A percentile compares a stretch with the other conserved stretches of the same genome.
phyloP scores from a whole-genome alignment of 2,113 vertebrate genomes.

The Prunella himalayana region DNA sequence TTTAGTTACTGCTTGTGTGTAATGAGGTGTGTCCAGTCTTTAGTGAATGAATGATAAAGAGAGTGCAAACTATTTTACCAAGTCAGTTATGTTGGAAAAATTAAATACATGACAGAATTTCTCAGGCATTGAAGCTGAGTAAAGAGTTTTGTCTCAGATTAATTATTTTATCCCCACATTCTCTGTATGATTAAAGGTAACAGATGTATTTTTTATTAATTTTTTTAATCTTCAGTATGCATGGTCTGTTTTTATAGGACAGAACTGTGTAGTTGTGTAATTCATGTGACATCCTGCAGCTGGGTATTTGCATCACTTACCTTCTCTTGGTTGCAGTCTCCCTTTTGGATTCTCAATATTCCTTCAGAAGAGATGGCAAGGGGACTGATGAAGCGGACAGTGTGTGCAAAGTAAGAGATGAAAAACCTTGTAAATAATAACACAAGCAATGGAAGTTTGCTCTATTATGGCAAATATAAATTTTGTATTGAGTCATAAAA shows the following conservation, averaged over 20 bases:
- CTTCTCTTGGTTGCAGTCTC: slow-evolving; percentile 78
- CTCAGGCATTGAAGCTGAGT: not conserved
- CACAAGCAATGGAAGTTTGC: not conserved
- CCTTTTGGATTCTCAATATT: slow-evolving; percentile 90
- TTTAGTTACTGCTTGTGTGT: not conserved
- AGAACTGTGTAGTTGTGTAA: not conserved
- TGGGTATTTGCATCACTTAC: not conserved
- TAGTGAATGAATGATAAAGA: not conserved
- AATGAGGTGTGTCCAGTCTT: rapidly evolving
- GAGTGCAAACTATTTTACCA: not conserved
- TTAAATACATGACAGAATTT: not conserved
- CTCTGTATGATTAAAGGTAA: not conserved
- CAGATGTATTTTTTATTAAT: not conserved
- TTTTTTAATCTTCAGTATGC: not conserved
- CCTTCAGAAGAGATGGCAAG: slow-evolving; percentile 87
- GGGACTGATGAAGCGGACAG: slow-evolving; percentile 88
- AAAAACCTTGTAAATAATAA: not conserved
- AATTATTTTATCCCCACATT: not conserved
- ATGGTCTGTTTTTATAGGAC: not conserved
- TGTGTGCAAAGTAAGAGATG: slow-evolving; percentile 93
- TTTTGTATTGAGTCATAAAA: not conserved
- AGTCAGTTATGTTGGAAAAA: not conserved
- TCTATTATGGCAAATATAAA: rapidly evolving
- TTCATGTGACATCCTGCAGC: not conserved
- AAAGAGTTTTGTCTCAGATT: not conserved